Evolutionary conservation across 2,888 invertebrate species (phyloP), one percentile per base, ranked within the genome.

Genomic region (Unio pictorum): DNA sequence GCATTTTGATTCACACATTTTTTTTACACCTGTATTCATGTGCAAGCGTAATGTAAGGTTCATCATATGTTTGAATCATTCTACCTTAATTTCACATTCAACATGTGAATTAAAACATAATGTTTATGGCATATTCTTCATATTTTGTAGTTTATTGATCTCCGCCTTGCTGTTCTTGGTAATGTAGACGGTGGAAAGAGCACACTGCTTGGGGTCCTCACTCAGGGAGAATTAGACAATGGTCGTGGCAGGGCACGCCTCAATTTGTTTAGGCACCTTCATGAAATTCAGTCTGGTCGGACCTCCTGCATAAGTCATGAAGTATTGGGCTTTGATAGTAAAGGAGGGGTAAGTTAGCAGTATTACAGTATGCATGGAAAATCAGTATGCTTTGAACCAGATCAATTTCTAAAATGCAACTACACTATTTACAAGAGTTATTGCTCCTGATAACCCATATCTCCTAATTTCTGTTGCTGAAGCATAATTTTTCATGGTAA

Each of bases 161-260:
- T 99, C 61, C 92, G 97, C 67, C 74, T 89, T 6, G 98, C 98
- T 0, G 97, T 99, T 55, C 93, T 98, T 89, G 99, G 99, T 0
- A 96, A 96, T 81, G 96, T 96, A 80, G 97, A 98, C 91, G 96
- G 96, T 2, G 98, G 98, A n/a, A 99, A 99, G 89, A 97, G 97
- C 8, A 99, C 98, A 0, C 92, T 99, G 55, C 92, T 98, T 55
- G 99, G 99, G 18, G 98, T 99, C 0, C 91, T 99, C 55, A 98
- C 98, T 0, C 97, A 98, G 91, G 98, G 98, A 45, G 96, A 95
- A 89, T 91, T 97, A 72, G 99, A 99, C 90, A 98, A 99, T 91
- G 99, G 99, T 0, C 92, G 96, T 70, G 98, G 99, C 8, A 93
- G 96, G 85, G 97, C 99, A 0, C 93, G 99, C 1, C 91, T 99